Base-by-base conservation (phyloP, 2,888 invertebrate species). In the Plebejus melissa region DNA sequence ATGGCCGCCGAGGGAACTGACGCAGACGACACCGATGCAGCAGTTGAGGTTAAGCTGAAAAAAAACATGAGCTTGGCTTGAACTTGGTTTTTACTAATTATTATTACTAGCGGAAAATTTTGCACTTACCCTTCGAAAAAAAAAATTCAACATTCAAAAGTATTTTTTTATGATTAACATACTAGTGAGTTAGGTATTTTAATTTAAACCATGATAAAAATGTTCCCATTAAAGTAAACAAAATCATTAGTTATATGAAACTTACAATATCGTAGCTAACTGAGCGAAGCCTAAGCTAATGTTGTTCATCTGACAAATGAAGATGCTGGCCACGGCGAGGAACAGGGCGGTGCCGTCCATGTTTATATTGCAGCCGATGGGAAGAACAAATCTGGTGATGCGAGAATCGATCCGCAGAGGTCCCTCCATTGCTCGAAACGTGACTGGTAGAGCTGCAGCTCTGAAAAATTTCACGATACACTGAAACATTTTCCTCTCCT, bases 301-400 rank as follows among this genome's bases (percentile, higher is more conserved):
- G 77, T 96, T 96, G 84, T 98, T 98, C 96, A 98, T 97, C 89
- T 98, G 98, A 65, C 98, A 97, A 79, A 98, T 96, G 87, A 98
- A 98, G 76, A 96, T 97, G 96, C 98, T 96, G 4, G 98, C 97
- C 3, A 97, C 96, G 0, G 98, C 96, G 57, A 98, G 96, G 88
- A 98, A 99, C 72, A 98, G 91, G 0, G 98, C 97, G 0, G 98
- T 98, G 2, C 98, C 98, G 82, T 98, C 97, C 98, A 98, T 98
- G 89, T 98, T 98, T 86, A 98, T 97, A 85, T 98, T 98, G 85
- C 97, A 97, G 5, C 98, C 98, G 80, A 98, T 97, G 0, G 98
- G 98, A 13, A 98, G 93, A 72, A 98, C 97, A 89, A 98, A 98
- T 79, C 97, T 95, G 0, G 97, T 97, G 81, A 98, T 96, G 78